Evolutionary conservation across 2,888 invertebrate genomes (phyloP).

Genomic region (Artemia sinica): DNA sequence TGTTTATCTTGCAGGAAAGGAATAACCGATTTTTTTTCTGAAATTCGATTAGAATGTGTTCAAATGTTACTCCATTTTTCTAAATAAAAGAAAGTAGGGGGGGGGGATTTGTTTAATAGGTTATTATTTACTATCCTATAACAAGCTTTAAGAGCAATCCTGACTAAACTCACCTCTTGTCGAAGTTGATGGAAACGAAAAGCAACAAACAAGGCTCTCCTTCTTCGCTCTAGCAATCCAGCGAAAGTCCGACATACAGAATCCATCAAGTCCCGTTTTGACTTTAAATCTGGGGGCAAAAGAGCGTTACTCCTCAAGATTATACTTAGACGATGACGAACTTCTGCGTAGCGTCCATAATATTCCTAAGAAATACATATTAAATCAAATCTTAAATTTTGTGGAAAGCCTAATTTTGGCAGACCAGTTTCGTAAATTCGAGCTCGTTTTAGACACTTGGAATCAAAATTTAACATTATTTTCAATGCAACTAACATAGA

Average conservation of each 20-base stretch:
- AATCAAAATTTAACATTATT: no score
- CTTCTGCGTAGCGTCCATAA: constrained; percentile 57
- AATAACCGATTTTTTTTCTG: background rate
- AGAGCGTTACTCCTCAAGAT: constrained; percentile 36
- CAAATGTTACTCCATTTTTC: no score
- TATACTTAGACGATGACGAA: constrained; percentile 50
- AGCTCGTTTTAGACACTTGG: no score
- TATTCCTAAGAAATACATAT: constrained; percentile 40
- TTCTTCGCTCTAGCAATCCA: constrained; percentile 48
- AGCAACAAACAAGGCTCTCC: constrained; percentile 55
- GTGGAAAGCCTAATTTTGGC: no score
- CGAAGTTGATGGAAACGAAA: constrained; percentile 55
- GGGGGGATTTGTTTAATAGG: background rate
- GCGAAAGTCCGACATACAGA: constrained; percentile 61
- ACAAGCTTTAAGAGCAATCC: background rate
- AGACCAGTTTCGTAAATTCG: no score
- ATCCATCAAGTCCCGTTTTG: constrained; percentile 63
- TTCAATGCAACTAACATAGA: no score
- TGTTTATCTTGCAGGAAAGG: background rate
- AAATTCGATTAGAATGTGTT: background rate
- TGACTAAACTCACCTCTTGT: constrained; percentile 39
- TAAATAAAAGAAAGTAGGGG: constrained; percentile 17
- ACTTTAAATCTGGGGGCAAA: constrained; percentile 43
- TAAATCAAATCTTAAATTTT: no score
- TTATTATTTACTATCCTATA: background rate